Base-by-base conservation (phyloP, 2,797 vertebrate species). In the Gobio occitaniae region DNA sequence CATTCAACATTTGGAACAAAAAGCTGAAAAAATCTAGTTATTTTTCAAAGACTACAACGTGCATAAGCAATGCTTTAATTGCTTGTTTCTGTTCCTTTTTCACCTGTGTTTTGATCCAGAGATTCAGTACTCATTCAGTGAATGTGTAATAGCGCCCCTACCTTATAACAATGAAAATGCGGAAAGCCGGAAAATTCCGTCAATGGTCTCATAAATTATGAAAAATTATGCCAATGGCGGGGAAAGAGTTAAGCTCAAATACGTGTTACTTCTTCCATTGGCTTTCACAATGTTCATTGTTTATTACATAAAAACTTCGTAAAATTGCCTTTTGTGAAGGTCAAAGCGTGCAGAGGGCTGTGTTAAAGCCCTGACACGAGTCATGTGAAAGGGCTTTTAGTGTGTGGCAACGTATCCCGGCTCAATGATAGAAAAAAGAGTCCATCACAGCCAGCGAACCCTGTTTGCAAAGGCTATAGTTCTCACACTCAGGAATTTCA, bases 391-490 rank as follows among this genome's bases (percentile, higher is more conserved):
- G 36, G 63, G 54, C 38, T 36, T 83, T 83, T 52, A 77, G n/a
- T 78, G 17, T 80, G 41, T 88, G 83, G 88, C 87, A 54, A 78
- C 87, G 84, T 77, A 90, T 91, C 87, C 88, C 56, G 80, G 89
- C 87, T 84, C 82, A 82, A 72, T 86, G 85, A 47, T 84, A 54
- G 81, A 86, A 90, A 86, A 90, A 90, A 91, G 91, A 93, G 86
- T 71, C 85, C 69, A 78, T 78, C 36, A 84, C 87, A 74, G 63
- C 65, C 84, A 72, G 32, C 21, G 13, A 85, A 74, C 61, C 56
- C 66, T 74, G 7, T 56, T 88, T 75, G 44, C 82, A 69, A 87
- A 48, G 78, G 85, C 71, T 87, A 78, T 82, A 70, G 75, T 85
- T 86, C 84, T 88, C 70, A 84, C 12, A 69, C 89, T 91, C 87